phyloP scores from a whole-genome alignment of 2,797 vertebrate species.

The Pempheris klunzingeri region DNA sequence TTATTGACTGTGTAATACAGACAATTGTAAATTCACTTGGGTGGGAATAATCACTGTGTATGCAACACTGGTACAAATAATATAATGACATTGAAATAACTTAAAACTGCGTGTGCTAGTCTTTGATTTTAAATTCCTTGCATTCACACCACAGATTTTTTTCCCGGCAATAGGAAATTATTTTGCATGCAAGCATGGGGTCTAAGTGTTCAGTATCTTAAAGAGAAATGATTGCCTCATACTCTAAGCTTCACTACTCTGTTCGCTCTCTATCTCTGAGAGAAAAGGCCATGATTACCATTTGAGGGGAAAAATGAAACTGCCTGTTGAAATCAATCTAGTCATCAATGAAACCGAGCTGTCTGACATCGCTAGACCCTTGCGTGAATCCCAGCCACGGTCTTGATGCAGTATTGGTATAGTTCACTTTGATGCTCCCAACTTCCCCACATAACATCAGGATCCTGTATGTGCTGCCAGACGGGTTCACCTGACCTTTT shows the following conservation, averaged over 20 bases:
- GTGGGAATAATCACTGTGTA: slow-evolving; percentile 12
- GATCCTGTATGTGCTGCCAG: slow-evolving; percentile 68
- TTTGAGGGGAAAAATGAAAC: slow-evolving; percentile 71
- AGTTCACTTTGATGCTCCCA: slow-evolving; percentile 84
- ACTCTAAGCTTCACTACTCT: slow-evolving; percentile 6
- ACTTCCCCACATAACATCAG: slow-evolving; percentile 64
- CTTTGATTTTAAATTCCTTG: background rate
- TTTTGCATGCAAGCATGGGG: background rate
- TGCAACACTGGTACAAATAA: background rate
- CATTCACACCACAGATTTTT: background rate
- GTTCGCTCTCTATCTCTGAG: slow-evolving; percentile 28
- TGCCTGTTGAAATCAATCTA: slow-evolving; percentile 81
- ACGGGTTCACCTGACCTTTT: slow-evolving; percentile 84
- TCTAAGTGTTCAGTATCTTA: background rate
- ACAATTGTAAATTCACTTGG: slow-evolving; percentile 11
- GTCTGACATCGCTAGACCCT: slow-evolving; percentile 80
- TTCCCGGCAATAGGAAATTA: background rate
- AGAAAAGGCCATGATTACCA: slow-evolving; percentile 77
- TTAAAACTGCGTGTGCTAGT: background rate
- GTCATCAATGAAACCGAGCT: slow-evolving; percentile 77
- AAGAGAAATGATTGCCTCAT: slow-evolving; percentile 31
- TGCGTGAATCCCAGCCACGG: slow-evolving; percentile 72
- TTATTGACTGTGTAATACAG: slow-evolving; percentile 27
- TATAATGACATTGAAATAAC: background rate
- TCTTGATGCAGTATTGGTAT: slow-evolving; percentile 75